Evolutionary conservation across 1,140 invertebrate genomes (phyloP).

Genomic region (Antheraea pernyi): DNA sequence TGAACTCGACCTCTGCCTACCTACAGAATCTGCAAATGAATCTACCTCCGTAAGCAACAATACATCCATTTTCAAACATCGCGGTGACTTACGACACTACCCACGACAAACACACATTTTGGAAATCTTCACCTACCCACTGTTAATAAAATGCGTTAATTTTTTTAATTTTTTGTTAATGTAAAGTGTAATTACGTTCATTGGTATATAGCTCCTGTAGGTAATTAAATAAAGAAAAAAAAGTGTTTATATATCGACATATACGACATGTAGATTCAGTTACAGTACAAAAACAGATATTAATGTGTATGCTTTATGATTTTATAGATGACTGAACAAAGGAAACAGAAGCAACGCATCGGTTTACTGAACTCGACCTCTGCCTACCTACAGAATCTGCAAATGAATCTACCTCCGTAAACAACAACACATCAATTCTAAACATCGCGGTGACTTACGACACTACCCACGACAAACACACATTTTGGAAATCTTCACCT

Average conservation of each 20-base stretch:
- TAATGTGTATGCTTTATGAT: no score
- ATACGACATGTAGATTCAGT: no score
- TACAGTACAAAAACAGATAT: no score
- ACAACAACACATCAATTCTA: no score
- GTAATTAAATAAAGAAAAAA: no score
- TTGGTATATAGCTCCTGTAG: no score
- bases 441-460: neutral
- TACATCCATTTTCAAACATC: no score
- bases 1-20: constrained; percentile 87
- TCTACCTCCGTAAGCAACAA: constrained; percentile 54
- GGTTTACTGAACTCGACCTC: constrained; percentile 90
- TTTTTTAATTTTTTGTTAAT: neutral
- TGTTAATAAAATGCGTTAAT: neutral
- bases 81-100: neutral
- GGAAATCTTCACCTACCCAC: no score
- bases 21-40: constrained; percentile 80
- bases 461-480: neutral
- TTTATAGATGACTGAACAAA: constrained; percentile 93
- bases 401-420: constrained; percentile 68
- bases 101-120: neutral
- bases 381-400: constrained; percentile 81
- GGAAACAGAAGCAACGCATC: constrained; percentile 95
- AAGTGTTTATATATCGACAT: no score
- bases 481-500: no score
- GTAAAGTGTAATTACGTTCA: no score